Evolutionary conservation across 35 echinoderm and acorn worm genomes (phyloP), one percentile per base, ranked within the genome.

Genomic region (Hemicentrotus pulcherrimus): DNA sequence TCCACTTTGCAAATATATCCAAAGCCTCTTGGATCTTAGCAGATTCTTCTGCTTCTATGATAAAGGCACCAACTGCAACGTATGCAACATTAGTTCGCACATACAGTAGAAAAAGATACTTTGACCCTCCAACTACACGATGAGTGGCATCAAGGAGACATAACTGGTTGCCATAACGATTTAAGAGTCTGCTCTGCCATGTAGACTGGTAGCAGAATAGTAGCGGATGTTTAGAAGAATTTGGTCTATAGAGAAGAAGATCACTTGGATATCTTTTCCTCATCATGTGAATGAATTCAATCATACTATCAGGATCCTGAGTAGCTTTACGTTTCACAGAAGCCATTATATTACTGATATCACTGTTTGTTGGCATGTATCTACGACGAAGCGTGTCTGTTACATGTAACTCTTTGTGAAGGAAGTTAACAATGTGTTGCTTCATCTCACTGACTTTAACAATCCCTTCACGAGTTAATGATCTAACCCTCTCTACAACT

Each of bases 121-220:
- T 90, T 90, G 46, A 45, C 32, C 88, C 10, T 46, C 15, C 88
- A 33, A 45, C 3, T 32, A 47, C 46, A 4, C 88, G 88, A 24
- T 90, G 88, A 7, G 32, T 31, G n/a, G 88, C 88, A 90, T 90
- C 88, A 45, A 90, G 88, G 88, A 90, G 88, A 28, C 88, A 90
- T 6, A 33, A 45, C 5, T 90, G 88, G 88, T 90, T 90, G 88
- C 88, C 88, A 90, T 90, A 90, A 28, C 88, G 88, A 90, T 90
- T 90, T 13, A 90, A 47, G 32, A 90, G 46, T 22, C 88, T 90
- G 24, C 88, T 90, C 31, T 90, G 88, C 88, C 88, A 90, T 7
- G 88, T 90, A 33, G 88, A 90, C 33, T 90, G 88, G 88, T 90
- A 90, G 88, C 88, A 90, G 88, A 90, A 90, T 12, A 90, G 88